Conservation (phyloP, 2,888 invertebrate species). For the Halocaridina rubra region DNA sequence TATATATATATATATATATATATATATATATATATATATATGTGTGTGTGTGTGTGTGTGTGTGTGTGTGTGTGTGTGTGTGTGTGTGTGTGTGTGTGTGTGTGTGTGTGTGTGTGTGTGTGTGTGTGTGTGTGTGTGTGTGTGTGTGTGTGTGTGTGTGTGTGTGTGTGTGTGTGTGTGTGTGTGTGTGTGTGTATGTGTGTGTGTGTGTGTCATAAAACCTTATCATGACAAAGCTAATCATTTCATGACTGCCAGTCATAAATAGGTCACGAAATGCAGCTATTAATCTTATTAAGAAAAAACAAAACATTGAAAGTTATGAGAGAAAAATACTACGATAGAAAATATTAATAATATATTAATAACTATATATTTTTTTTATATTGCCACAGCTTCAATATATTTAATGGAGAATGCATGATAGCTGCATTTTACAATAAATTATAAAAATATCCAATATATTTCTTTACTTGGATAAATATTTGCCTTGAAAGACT, state of each 20-base stretch:
- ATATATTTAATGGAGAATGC: too few species aligned
- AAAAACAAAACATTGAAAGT: too few species aligned
- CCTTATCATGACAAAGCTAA: not conserved
- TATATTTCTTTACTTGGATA: too few species aligned
- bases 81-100: conserved; percentile 25
- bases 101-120: conserved; percentile 35
- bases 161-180: conserved; percentile 7
- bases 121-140: conserved; percentile 28
- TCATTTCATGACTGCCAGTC: not conserved
- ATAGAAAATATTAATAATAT: too few species aligned
- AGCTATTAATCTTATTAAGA: too few species aligned
- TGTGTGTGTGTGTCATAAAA: conserved; percentile 13
- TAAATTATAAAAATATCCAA: too few species aligned
- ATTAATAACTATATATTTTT: too few species aligned
- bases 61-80: conserved; percentile 13
- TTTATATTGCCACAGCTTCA: too few species aligned
- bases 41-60: conserved; percentile 1
- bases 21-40: not conserved
- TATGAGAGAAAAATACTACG: too few species aligned
- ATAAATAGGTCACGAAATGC: not conserved
- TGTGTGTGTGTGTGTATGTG: conserved; percentile 26
- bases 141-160: conserved; percentile 30
- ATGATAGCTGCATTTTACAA: too few species aligned
- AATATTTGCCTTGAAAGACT: too few species aligned
- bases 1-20: not conserved